phyloP scores from a whole-genome alignment of 2,797 vertebrate genomes.

The Spondyliosoma cantharus region DNA sequence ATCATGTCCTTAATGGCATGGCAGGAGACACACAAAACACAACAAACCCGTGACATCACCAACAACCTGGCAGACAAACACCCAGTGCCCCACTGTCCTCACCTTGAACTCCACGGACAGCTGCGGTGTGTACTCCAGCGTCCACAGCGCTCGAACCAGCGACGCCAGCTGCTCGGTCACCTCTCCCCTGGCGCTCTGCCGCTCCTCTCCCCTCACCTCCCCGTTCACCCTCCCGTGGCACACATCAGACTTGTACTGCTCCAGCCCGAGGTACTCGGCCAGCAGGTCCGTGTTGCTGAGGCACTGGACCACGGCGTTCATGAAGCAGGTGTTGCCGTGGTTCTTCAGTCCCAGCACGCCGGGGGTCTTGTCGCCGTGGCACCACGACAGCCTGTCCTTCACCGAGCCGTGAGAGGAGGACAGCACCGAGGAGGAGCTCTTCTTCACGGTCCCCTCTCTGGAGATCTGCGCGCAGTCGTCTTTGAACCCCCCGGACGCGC shows the following conservation, averaged over 20 bases:
- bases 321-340: conserved; percentile 96
- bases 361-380: conserved; percentile 85
- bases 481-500: conserved; percentile 61
- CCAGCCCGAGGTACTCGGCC: conserved; percentile 91
- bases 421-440: conserved; percentile 57
- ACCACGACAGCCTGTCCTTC: conserved; percentile 79
- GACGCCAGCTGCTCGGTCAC: conserved; percentile 91
- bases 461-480: conserved; percentile 52
- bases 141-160: conserved; percentile 92
- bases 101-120: conserved; percentile 95
- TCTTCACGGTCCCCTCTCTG: conserved; percentile 66
- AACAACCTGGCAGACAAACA: not conserved
- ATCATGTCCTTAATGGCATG: not conserved
- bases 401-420: conserved; percentile 71
- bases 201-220: conserved; percentile 51
- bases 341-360: conserved; percentile 92
- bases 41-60: not conserved
- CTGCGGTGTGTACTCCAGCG: conserved; percentile 91
- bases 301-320: conserved; percentile 96
- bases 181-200: conserved; percentile 80
- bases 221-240: conserved; percentile 65
- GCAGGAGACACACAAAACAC: not conserved
- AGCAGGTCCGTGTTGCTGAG: conserved; percentile 94
- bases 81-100: conserved; percentile 35
- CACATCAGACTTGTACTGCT: conserved; percentile 80